Base-by-base conservation (phyloP, 2,113 vertebrate species). In the Poecile atricapillus region DNA sequence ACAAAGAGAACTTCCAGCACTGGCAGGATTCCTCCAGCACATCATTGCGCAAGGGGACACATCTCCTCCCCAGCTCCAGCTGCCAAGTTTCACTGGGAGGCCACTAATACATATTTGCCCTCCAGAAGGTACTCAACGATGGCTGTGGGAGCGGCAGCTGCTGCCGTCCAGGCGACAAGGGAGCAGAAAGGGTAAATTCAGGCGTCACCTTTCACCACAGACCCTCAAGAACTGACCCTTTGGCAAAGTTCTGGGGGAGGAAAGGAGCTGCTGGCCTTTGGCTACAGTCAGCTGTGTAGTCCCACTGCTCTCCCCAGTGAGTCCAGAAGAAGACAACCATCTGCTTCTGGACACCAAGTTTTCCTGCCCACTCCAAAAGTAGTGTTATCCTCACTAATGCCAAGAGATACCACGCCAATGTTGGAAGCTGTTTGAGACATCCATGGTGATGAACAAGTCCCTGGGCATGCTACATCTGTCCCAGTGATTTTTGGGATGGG, bases 21-120 rank as follows among this genome's bases (percentile, higher is more conserved):
- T 3, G 16, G 53, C 35, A 60, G 35, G 24, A 74, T 62, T 73
- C 60, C 52, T 87, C 52, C 44, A 75, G 90, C 17, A 3, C 37
- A 46, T 56, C 27, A 1, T 90, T 95, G 65, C 4, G 0, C 87
- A 95, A 94, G 81, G 39, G 52, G 69, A 78, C 4, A 0, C 22
- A 50, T 44, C 82, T 91, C 81, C 84, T 94, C 58, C 41, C 4
- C 49, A 41, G 44, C 49, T 76, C 75, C 88, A 31, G 64, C 85
- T 94, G 95, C 90, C 95, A 95, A 85, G 94, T 96, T 96, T 95
- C 92, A 6, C 90, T 87, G 87, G 44, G 85, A 96, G 75, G 70
- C 87, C 92, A 53, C 87, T 37, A 44, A 93, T 19, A 39, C 2
- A 0, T 64, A 47, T 44, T 47, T 91, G 85, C 65, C 78, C 93